Conservation (phyloP, 2,113 vertebrate genomes). For the Labeo rohita region DNA sequence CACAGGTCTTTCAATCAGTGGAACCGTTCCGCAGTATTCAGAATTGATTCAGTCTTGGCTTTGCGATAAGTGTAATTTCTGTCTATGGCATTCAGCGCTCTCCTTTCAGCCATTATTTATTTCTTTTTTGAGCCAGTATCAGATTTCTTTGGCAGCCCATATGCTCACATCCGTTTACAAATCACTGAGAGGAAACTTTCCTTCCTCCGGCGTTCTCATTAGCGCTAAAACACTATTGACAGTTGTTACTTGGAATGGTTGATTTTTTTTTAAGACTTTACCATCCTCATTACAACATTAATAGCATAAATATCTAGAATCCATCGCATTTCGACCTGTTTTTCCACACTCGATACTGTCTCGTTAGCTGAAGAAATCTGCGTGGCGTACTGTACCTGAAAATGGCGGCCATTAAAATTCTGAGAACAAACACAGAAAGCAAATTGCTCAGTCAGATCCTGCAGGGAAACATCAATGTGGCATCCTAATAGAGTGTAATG, state of each 20-base stretch:
- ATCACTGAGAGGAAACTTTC: conserved; percentile 12
- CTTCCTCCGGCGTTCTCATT: conserved; percentile 4
- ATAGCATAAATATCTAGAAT: neutral
- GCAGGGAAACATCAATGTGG: neutral
- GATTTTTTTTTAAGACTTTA: neutral
- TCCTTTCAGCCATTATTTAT: neutral
- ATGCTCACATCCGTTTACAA: neutral
- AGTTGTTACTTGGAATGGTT: neutral
- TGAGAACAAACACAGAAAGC: neutral
- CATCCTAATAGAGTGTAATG: conserved; percentile 42
- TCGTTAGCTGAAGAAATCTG: conserved; percentile 15
- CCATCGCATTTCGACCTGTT: neutral
- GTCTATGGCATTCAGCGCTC: neutral
- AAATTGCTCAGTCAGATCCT: conserved; percentile 5
- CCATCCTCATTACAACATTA: conserved; percentile 16
- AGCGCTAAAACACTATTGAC: neutral
- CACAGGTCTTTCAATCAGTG: neutral
- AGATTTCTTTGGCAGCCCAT: neutral
- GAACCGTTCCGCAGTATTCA: neutral
- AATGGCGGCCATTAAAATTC: neutral
- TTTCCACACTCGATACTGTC: neutral
- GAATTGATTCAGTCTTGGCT: neutral
- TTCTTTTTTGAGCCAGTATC: neutral
- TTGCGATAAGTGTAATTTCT: neutral
- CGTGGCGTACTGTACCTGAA: neutral